These are phyloP conservation scores for Propithecus deckenii DNA, from an alignment of 2,797 vertebrate species.

Conservation along the genomic window DNA sequence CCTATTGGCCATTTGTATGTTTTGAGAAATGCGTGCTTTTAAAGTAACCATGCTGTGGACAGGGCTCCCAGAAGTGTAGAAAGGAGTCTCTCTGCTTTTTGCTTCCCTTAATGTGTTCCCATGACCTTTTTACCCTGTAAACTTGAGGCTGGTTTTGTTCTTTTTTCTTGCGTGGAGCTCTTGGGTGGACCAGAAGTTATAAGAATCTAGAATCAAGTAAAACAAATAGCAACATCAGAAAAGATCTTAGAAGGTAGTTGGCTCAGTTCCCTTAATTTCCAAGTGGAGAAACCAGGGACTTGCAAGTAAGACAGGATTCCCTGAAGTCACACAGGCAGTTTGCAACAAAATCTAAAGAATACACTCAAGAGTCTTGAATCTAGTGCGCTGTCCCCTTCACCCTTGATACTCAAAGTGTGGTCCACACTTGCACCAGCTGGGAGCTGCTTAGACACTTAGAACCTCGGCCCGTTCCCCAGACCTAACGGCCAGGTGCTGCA, in stretches of 20 bases:
- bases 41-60: fast-evolving
- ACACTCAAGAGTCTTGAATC: neutral
- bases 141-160: neutral
- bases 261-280: neutral
- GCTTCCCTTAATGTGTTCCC: neutral
- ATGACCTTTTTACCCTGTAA: neutral
- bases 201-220: neutral
- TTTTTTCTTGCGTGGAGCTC: neutral
- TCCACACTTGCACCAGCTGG: neutral
- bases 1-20: neutral
- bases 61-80: neutral
- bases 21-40: neutral
- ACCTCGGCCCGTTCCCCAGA: neutral
- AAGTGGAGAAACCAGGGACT: neutral
- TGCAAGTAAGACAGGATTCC: neutral
- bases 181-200: neutral
- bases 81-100: neutral
- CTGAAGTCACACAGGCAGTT: neutral
- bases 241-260: neutral
- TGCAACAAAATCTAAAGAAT: neutral
- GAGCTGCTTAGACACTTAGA: neutral
- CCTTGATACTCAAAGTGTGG: too few relatives aligned
- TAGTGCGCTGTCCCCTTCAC: fast-evolving
- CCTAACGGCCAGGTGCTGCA: neutral
- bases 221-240: neutral